A percentile compares a stretch with the other conserved stretches of the same genome.
These are phyloP conservation scores for Acanthurus tractus DNA, from an alignment of 2,797 vertebrate species.

Conservation along the genomic window DNA sequence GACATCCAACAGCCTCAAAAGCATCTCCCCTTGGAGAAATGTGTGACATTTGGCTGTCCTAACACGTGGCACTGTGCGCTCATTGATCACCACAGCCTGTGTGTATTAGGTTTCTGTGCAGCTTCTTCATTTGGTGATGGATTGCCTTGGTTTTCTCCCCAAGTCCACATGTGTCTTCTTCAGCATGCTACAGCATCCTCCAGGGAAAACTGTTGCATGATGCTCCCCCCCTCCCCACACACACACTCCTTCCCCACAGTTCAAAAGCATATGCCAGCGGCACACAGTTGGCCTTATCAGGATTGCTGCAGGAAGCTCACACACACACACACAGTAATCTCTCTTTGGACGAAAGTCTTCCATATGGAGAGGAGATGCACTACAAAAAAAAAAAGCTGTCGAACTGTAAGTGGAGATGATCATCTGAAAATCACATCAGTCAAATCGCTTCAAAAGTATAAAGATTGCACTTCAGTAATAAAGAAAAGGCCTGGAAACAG, in stretches of 20 bases:
- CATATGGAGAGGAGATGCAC: conserved; percentile 37
- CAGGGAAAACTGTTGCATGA: conserved; percentile 42
- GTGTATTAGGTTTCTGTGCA: conserved; percentile 56
- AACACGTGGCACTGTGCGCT: conserved; percentile 5
- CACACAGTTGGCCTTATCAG: conserved; percentile 55
- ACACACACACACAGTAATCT: conserved; percentile 38
- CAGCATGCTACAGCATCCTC: conserved; percentile 38
- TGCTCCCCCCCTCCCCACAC: not conserved
- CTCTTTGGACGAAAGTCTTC: conserved; percentile 44
- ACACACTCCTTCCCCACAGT: not conserved
- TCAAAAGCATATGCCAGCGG: conserved; percentile 35
- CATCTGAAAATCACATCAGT: conserved; percentile 38
- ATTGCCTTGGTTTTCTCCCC: conserved; percentile 20
- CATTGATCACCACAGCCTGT: conserved; percentile 63
- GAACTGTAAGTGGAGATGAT: conserved; percentile 14
- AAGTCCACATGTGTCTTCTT: conserved; percentile 37
- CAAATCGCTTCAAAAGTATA: not conserved
- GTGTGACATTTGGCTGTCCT: conserved; percentile 56
- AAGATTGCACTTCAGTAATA: conserved; percentile 1
- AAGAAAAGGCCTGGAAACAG: not conserved
- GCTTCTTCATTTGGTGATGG: conserved; percentile 57
- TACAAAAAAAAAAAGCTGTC: not conserved
- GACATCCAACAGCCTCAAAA: conserved; percentile 26
- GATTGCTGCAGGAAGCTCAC: conserved; percentile 42
- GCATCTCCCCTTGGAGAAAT: conserved; percentile 16